A percentile compares a stretch with the other conserved stretches of the same genome.
Conservation (phyloP, 2,113 vertebrate species). For the Salminus brasiliensis region DNA sequence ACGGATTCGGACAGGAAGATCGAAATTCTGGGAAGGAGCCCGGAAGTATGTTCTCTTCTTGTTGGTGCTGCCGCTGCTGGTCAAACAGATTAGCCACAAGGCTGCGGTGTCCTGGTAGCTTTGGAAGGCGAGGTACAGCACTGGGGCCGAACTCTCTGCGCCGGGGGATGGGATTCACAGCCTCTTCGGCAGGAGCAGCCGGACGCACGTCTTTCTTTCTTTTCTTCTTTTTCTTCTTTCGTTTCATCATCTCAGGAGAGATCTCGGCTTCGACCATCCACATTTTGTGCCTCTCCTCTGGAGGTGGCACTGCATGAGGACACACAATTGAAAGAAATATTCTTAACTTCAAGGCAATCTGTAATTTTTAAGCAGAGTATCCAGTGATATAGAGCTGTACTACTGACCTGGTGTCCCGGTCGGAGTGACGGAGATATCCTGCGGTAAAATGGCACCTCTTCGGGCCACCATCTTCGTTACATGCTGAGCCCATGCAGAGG, state of each 20-base stretch:
- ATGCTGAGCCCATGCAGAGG: conserved; percentile 95
- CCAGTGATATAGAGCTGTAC: background rate
- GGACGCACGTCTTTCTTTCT: conserved; percentile 82
- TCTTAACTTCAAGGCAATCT: too few species aligned
- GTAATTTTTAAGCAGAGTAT: background rate
- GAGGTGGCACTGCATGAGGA: conserved; percentile 80
- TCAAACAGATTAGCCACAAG: conserved; percentile 77
- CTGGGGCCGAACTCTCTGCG: conserved; percentile 69
- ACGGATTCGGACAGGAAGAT: conserved; percentile 54
- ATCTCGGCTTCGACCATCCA: conserved; percentile 92
- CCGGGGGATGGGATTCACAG: conserved; percentile 32
- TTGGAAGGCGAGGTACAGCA: conserved; percentile 84
- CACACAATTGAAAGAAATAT: background rate
- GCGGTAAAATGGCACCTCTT: conserved; percentile 94
- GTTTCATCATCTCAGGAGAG: conserved; percentile 87
- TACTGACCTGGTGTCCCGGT: conserved; percentile 87
- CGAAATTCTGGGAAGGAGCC: conserved; percentile 70
- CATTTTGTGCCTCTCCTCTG: conserved; percentile 83
- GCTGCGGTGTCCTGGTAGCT: conserved; percentile 82
- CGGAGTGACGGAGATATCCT: conserved; percentile 92
- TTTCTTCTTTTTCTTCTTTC: conserved; percentile 88
- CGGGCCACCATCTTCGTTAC: conserved; percentile 98
- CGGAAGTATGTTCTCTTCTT: conserved; percentile 73
- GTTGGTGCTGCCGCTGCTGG: conserved; percentile 57
- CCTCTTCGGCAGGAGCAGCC: conserved; percentile 47